Conservation (phyloP, 1,140 invertebrate species). For the Caerostris darwini region DNA sequence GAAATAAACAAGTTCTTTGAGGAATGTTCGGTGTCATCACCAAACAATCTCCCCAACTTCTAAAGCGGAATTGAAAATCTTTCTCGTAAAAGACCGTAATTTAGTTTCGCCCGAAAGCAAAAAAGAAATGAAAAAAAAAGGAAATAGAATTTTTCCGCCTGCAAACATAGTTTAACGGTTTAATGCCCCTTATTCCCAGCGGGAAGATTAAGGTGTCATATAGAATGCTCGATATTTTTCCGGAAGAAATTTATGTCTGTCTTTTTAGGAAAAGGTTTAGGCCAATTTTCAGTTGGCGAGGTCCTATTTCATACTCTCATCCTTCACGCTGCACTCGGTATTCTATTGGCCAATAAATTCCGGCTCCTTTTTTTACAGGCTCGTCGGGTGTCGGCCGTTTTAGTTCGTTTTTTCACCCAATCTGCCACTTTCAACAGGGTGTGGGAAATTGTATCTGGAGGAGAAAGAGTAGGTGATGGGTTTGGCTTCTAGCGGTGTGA, state of each 20-base stretch:
- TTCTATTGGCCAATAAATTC: constrained; percentile 11
- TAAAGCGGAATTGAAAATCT: background rate
- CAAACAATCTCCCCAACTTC: background rate
- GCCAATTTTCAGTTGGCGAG: background rate
- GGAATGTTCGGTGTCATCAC: background rate
- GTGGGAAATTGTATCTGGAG: too few species aligned
- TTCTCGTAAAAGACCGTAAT: background rate
- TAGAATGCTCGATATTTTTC: background rate
- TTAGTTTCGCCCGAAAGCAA: background rate
- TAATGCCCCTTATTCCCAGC: background rate
- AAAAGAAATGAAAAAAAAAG: background rate
- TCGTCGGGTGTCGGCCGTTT: background rate
- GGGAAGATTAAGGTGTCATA: background rate
- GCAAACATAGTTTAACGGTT: background rate
- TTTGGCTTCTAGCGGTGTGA: too few species aligned
- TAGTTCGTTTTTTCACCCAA: background rate
- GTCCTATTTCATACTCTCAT: background rate
- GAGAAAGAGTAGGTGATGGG: too few species aligned
- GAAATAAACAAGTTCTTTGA: background rate
- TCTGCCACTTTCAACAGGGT: background rate
- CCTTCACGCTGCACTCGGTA: background rate
- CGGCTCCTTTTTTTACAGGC: background rate
- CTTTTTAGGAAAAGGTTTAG: background rate
- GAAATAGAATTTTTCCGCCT: background rate
- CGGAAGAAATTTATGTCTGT: background rate